These are phyloP conservation scores for Dasyprocta punctata DNA, from an alignment of 2,113 vertebrate species.

Conservation along the genomic window DNA sequence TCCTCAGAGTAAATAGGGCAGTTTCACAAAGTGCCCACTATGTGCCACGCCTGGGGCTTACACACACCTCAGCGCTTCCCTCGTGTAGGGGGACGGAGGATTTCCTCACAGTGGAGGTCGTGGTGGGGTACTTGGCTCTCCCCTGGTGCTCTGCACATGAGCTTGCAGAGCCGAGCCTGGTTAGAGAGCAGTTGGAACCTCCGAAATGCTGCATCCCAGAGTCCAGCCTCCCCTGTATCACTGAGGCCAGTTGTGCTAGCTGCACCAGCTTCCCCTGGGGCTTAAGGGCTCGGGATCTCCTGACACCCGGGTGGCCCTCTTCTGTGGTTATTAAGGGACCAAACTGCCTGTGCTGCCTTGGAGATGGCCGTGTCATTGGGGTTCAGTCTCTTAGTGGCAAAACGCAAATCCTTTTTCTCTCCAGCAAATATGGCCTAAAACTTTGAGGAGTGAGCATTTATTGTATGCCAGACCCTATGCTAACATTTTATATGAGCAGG, in stretches of 20 bases:
- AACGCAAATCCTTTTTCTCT: neutral
- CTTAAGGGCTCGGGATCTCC: neutral
- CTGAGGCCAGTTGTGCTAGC: neutral
- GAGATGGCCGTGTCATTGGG: neutral
- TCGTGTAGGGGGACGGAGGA: neutral
- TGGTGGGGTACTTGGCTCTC: rapidly evolving
- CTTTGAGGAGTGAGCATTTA: neutral
- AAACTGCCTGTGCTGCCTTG: neutral
- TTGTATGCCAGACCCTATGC: neutral
- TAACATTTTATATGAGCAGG: neutral
- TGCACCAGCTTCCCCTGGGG: neutral
- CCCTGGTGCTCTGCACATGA: neutral
- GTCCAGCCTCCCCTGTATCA: neutral
- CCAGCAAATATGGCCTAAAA: neutral
- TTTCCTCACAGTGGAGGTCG: neutral
- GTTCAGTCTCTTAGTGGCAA: neutral
- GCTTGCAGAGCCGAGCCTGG: too few relatives aligned
- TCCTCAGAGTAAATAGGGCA: neutral
- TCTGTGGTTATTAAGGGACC: rapidly evolving
- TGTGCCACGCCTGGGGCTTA: neutral
- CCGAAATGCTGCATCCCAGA: neutral
- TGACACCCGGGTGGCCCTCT: neutral
- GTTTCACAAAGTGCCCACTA: neutral
- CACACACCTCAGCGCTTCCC: rapidly evolving
- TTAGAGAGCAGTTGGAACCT: neutral